Evolutionary conservation across 2,797 vertebrate genomes (phyloP), one percentile per base, ranked within the genome.

Genomic region (Gymnoscopelus microlampas): DNA sequence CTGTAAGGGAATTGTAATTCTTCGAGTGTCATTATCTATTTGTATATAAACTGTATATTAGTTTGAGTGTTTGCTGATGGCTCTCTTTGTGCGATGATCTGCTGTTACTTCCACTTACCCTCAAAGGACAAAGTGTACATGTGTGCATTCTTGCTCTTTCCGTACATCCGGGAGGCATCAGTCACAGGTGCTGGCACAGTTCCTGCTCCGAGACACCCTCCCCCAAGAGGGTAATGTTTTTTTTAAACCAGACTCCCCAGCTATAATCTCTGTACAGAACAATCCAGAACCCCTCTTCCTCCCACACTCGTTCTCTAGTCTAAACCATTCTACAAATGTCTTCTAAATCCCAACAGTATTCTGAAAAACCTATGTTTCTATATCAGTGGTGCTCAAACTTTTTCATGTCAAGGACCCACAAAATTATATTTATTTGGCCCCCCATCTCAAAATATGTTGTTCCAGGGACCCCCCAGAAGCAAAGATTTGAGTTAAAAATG

Each of bases 151-250:
- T 51, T 10, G 69, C 59, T 67, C 61, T 72, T 66, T 66, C 56
- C 29, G 35, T 65, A 65, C 71, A 80, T 83, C 78, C 82, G 81
- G 76, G 77, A 86, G 64, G 24, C 53, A 86, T 85, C 76, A 79
- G 77, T 89, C 78, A 80, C 73, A 84, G 74, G 78, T 78, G 67
- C 71, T 23, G 71, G 79, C 53, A 62, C 67, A 70, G 74, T 83
- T 88, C 70, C 85, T 83, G 82, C 66, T 79, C 51, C 56, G 81
- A 84, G 85, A 74, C 55, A 76, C 80, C 64, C 60, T 71, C 76
- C 76, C 76, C 76, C 50, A 14, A n/a, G n/a, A n/a, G 4, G 68
- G 71, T 85, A 49, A 78, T 89, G 86, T 83, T 80, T 84, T 90
- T 86, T 83, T 81, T 84, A 86, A 88, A 39, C 59, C 70, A 74